Conservation (phyloP, 2,888 invertebrate genomes). For the Sympetrum striolatum region DNA sequence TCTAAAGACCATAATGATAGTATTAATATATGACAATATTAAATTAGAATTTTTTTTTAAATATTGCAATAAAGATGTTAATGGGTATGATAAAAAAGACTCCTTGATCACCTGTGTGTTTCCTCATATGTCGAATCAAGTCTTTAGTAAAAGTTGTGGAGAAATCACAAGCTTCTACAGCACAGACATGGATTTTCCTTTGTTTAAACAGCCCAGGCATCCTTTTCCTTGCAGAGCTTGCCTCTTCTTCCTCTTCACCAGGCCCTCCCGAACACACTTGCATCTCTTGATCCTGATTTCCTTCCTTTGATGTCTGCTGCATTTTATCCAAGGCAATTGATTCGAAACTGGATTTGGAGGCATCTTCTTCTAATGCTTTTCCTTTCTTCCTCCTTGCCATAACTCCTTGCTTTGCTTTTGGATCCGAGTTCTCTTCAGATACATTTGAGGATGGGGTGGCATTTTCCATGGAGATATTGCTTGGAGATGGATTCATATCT, state of each 20-base stretch:
- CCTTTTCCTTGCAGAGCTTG: neutral
- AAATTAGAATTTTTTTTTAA: too few species aligned
- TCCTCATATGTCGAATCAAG: constrained; percentile 58
- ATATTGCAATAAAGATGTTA: too few species aligned
- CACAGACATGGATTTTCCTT: constrained; percentile 52
- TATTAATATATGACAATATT: too few species aligned
- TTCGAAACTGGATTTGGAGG: neutral
- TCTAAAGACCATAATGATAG: too few species aligned
- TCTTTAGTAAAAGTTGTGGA: constrained; percentile 54
- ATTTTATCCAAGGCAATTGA: neutral
- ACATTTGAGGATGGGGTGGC: neutral
- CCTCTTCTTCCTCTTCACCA: constrained; percentile 10
- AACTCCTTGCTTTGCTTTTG: neutral
- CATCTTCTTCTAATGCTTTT: neutral
- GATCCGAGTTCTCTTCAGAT: neutral
- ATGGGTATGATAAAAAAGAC: too few species aligned
- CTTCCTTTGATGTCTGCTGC: neutral
- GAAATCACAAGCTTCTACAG: constrained; percentile 53
- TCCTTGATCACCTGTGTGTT: constrained; percentile 57
- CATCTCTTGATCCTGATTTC: neutral
- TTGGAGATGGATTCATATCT: neutral
- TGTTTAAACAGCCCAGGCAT: constrained; percentile 22
- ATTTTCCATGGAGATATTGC: neutral
- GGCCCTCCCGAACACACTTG: neutral
- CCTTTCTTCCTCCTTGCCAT: neutral